Percentiles rank a stretch among this genome's conserved stretches.
phyloP scores from a whole-genome alignment of 2,113 vertebrate genomes.

The Myiagra hebetior region DNA sequence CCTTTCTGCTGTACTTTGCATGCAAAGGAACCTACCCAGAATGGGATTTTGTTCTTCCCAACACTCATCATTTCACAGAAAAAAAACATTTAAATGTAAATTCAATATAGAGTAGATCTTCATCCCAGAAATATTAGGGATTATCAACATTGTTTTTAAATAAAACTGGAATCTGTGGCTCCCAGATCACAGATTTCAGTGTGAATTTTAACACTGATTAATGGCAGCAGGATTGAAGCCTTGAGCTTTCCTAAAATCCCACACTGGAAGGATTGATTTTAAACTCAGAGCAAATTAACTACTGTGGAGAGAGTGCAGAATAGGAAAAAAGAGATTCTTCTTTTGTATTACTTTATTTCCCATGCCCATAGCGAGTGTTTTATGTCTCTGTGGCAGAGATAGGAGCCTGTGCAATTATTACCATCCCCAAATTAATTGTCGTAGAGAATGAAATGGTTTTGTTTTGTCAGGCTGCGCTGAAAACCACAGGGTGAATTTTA shows the following conservation, averaged over 20 bases:
- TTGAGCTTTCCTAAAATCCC: background rate
- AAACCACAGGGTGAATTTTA: background rate
- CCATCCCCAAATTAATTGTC: background rate
- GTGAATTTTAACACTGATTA: background rate
- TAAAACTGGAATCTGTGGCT: background rate
- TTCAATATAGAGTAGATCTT: background rate
- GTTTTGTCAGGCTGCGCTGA: background rate
- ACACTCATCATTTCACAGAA: background rate
- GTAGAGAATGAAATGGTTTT: background rate
- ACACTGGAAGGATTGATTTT: background rate
- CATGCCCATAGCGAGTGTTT: background rate
- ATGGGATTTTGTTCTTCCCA: background rate
- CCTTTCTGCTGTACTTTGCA: background rate
- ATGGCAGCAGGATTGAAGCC: background rate
- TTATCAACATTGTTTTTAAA: background rate
- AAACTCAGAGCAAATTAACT: conserved; percentile 9
- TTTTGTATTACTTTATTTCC: background rate
- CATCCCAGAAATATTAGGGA: background rate
- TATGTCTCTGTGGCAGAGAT: background rate
- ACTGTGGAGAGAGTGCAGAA: background rate
- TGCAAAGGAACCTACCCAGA: background rate
- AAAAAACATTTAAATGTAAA: background rate
- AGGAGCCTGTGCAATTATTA: background rate
- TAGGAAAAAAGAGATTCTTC: background rate
- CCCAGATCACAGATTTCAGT: background rate